Evolutionary conservation across 1,140 invertebrate species (phyloP), one percentile per base, ranked within the genome.

Genomic region (Ceratoteleas bidentatus): DNA sequence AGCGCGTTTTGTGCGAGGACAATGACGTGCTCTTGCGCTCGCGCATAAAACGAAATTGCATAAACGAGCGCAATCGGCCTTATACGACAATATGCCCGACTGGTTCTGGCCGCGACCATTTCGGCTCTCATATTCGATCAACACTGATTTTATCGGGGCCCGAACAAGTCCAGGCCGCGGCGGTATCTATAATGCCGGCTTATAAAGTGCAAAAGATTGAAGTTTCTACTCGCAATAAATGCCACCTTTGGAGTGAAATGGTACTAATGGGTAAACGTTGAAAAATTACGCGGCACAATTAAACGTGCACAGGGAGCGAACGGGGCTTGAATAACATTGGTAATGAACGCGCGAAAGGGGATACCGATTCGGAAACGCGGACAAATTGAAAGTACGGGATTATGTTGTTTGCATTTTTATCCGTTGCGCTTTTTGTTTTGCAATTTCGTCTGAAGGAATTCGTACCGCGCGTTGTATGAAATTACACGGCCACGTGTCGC

Each of bases 51-150:
- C 50, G 56, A 62, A 73, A 62, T 73, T 74, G 72, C 61, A 65
- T 75, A 75, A 75, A 75, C 54, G 43, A 0, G 38, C 64, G 43
- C 64, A 56, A 56, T 50, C 45, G 14, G 33, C 72, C 72, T 43
- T 66, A 75, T 75, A 75, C 47, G 62, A 66, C 56, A 61, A 49
- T 76, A 76, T 76, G 24, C 24, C 64, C 13, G 33, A 56, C 73
- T 68, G 62, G 56, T 61, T 76, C 73, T 68, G 38, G 64, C 68
- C 49, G 36, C 24, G 53, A 65, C 33, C 11, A 60, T 75, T 66
- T 75, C 38, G 61, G 56, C 62, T 52, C 64, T 66, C 64, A 76
- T 68, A 61, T 76, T 68, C 57, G 49, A 76, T 76, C 73, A 76
- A 76, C 66, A 76, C 57, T 61, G 73, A 76, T 76, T 68, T 68